Base-by-base conservation (phyloP, 23 tunicate genomes). In the Clavelina lepadiformis region DNA sequence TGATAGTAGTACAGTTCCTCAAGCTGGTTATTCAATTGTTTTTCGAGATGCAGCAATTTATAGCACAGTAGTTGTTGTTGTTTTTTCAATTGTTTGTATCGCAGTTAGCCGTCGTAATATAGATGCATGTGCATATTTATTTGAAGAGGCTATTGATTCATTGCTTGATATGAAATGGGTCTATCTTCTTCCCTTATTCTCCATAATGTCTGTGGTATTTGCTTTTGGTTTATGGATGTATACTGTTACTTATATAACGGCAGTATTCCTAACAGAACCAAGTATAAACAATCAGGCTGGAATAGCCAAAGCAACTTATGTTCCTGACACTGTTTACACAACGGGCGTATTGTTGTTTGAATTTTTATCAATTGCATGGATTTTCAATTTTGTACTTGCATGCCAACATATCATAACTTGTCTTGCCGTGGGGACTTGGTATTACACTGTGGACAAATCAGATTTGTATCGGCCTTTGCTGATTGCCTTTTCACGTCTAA, bases 401-500 rank as follows among this genome's bases (percentile, higher is more conserved):
- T 87, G 96, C 61, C 96, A 87, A 77, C 64, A 67, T 29, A 58
- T 87, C 2, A 71, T 79, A 2, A 60, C 68, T 23, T 31, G 72
- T 50, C 37, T 77, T 1, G 79, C 80, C 5, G 66, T 79, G 25
- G 69, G 72, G 7, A 87, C 81, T 5, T 79, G 85, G 86, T 87
- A 87, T 61, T 87, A 73, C 50, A 62, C 81, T 5, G 60, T 75
- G 18, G 65, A 68, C 51, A 79, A 73, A 60, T 50, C 47, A 50
- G 73, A 79, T 28, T 47, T 87, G 67, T 73, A 87, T 44, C 65
- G 82, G 19, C 96, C 96, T 1, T 67, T 79, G 73, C 36, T 82
- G 51, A 77, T 87, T 1, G 96, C 83, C 1, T 34, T 25, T 8
- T 72, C 96, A 29, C 56, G 96, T n/a, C 36, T 87, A 38, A 60